Conservation (phyloP, 2,797 vertebrate genomes). For the Melanotaenia boesemani region DNA sequence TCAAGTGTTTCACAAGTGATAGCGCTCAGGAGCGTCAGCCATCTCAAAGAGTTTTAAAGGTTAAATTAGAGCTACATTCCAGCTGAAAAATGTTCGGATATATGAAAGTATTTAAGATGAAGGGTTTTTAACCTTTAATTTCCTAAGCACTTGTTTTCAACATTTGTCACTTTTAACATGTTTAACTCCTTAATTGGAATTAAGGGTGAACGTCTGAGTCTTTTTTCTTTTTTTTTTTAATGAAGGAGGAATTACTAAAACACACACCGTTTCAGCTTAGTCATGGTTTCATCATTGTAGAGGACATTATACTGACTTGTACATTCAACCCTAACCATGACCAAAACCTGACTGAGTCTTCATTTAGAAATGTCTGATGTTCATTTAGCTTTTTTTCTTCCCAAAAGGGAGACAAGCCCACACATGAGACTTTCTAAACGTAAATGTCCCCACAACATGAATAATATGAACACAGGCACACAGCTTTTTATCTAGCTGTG, state of each 20-base stretch:
- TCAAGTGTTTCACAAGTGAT: too few relatives aligned
- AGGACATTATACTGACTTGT: not conserved
- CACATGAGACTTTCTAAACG: conserved; percentile 1
- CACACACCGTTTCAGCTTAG: conserved; percentile 27
- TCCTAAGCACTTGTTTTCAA: too few relatives aligned
- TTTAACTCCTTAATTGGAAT: too few relatives aligned
- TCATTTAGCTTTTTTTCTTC: not conserved
- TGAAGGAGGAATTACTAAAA: conserved; percentile 5
- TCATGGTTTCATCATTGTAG: not conserved
- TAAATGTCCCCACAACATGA: conserved; percentile 16
- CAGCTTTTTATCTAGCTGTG: conserved; percentile 38
- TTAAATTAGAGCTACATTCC: not conserved
- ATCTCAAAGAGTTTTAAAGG: too few relatives aligned
- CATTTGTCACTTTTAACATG: too few relatives aligned
- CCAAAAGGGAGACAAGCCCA: not conserved
- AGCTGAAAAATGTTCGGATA: conserved; percentile 4
- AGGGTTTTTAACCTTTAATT: conserved; percentile 57
- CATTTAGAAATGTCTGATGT: not conserved
- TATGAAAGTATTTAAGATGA: conserved; percentile 6
- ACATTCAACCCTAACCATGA: not conserved
- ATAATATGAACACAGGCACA: conserved; percentile 12
- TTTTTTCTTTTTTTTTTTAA: not conserved
- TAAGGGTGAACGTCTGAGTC: too few relatives aligned
- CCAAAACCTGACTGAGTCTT: not conserved
- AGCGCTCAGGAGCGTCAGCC: too few relatives aligned